Evolutionary conservation across 2,113 vertebrate species (phyloP), one percentile per base, ranked within the genome.

Genomic region (Calyptommatus sinebrachiatus): DNA sequence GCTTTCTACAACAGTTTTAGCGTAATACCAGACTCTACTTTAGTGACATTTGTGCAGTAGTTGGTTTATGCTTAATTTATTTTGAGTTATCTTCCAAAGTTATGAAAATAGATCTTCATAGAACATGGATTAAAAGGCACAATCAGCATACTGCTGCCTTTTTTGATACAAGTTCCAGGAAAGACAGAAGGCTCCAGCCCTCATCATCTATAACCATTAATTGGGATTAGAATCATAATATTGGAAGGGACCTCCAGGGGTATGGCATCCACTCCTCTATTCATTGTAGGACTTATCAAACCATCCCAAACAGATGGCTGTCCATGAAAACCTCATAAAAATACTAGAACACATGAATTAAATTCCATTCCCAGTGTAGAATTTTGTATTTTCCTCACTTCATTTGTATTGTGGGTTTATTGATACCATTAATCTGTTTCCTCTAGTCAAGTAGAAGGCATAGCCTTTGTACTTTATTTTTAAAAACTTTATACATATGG

Each of bases 401-500:
- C 46, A 46, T 20, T 21, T 28, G 16, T 53, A 8, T 48, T 66
- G 18, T 68, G 28, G 21, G 61, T 67, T 74, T 73, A n/a, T 57
- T 46, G 22, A 46, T 75, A 71, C 76, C 84, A 63, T 5, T 85
- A 80, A 82, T 78, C 28, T 82, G 16, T 21, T 82, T 24, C 31
- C 50, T 21, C 48, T 21, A 77, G 20, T 83, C 74, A 41, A 72
- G 16, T 80, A 7, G 73, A 83, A 83, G 75, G 20, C 77, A 88
- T 29, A 71, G 14, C 84, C 74, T 45, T 78, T 76, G 57, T 24
- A 5, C 74, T 84, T 84, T 71, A 68, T n/a, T 77, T 16, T 48
- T 46, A 83, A 83, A 66, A 26, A 74, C 4, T 84, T 88, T 31
- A 31, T 78, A 18, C 18, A 79, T 84, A 82, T 65, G 53, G 60